Base-by-base conservation (phyloP, 2,888 invertebrate genomes). In the Eupithecia inturbata region DNA sequence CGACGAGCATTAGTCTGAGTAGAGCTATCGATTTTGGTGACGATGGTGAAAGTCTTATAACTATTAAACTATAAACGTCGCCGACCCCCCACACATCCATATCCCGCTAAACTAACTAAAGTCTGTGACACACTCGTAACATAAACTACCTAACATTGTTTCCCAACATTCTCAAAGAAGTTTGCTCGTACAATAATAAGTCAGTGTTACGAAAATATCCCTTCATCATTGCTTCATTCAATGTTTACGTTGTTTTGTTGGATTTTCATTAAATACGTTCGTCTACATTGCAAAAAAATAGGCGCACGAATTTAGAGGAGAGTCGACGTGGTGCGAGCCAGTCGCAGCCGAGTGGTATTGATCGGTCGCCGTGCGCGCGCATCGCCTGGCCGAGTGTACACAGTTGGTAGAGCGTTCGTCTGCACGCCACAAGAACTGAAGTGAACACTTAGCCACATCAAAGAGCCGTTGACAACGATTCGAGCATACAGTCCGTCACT, bases 291-390 rank as follows among this genome's bases (percentile, higher is more conserved):
- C 86, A 86, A 88, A 88, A 89, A 90, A 91, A 90, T 89, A 86
- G 88, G 89, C 87, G 83, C 87, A 89, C 88, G 87, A 92, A 91
- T 92, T 91, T 89, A 85, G 89, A 87, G 87, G 86, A 84, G 85
- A 85, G 87, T 82, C 87, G 88, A 88, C 88, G 91, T 90, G 90
- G 89, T 90, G 91, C 87, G 88, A 92, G 89, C 90, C 86, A 90
- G 88, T 87, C 91, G 89, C 90, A 87, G 88, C 85, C 88, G 87
- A 85, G 85, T 86, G 86, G 87, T 94, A 94, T 94, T 92, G 94
- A 94, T 94, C 94, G 91, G 85, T 93, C 92, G 91, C 85, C 82
- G 83, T 94, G 94, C 94, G 94, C 94, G 94, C 94, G 94, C 94
- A 93, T 77, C 87, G 88, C 89, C 89, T 87, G 87, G 83, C 89